These are phyloP conservation scores for Lordiphosa clarofinis DNA, from an alignment of 1,140 invertebrate genomes.

Conservation along the genomic window DNA sequence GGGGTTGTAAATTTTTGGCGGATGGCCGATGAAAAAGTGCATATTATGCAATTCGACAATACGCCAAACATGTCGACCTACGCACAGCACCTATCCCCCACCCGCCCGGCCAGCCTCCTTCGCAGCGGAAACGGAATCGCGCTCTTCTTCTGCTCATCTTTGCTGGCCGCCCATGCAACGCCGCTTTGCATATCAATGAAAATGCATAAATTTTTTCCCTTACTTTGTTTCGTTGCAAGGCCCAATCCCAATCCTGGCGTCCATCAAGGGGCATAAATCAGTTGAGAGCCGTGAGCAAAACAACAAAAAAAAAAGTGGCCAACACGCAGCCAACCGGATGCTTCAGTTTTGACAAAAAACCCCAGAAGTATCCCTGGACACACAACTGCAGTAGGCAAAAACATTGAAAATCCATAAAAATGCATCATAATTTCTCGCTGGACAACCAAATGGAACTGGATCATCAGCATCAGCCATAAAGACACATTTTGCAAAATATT, in stretches of 20 bases:
- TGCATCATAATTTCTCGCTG: conserved; percentile 74
- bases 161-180: conserved; percentile 14
- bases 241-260: conserved; percentile 39
- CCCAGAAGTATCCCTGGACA: conserved; percentile 49
- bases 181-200: conserved; percentile 79
- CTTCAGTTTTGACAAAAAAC: conserved; percentile 55
- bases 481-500: neutral
- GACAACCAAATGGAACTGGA: conserved; percentile 50
- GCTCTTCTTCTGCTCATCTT: conserved; percentile 50
- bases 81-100: conserved; percentile 37
- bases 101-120: conserved; percentile 12
- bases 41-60: conserved; percentile 79
- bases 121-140: conserved; percentile 67
- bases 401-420: conserved; percentile 80
- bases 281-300: conserved; percentile 30
- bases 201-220: conserved; percentile 77
- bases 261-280: conserved; percentile 79
- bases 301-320: conserved; percentile 22
- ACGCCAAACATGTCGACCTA: conserved; percentile 72
- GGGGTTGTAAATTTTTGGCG: conserved; percentile 77
- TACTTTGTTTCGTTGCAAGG: conserved; percentile 31
- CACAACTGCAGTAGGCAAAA: conserved; percentile 67
- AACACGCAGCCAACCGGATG: conserved; percentile 50
- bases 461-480: conserved; percentile 23
- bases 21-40: conserved; percentile 78